These are phyloP conservation scores for Drosophila sordidula DNA, from an alignment of 2,888 invertebrate genomes.

Conservation along the genomic window DNA sequence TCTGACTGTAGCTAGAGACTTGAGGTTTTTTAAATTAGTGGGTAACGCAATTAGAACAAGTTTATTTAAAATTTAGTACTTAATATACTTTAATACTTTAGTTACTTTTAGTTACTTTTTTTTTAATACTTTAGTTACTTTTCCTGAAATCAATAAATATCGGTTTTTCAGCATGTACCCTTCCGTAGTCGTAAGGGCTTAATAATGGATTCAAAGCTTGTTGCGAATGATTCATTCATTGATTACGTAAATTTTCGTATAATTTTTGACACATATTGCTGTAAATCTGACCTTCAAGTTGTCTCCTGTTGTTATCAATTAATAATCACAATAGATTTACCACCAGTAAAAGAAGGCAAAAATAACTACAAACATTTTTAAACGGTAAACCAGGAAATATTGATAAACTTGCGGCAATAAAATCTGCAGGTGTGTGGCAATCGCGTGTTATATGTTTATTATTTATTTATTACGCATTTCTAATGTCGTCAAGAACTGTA, in stretches of 20 bases:
- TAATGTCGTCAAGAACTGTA: conserved; percentile 63
- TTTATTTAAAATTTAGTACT: too few species aligned
- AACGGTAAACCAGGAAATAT: conserved; percentile 2
- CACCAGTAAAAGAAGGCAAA: background rate
- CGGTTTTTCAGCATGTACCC: too few species aligned
- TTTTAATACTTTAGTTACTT: too few species aligned
- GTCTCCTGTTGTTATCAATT: conserved; percentile 10
- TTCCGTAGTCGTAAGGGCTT: too few species aligned
- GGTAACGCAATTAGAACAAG: too few species aligned
- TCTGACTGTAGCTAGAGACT: too few species aligned
- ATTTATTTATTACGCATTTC: conserved; percentile 53
- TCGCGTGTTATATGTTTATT: conserved; percentile 13
- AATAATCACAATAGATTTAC: conserved; percentile 4
- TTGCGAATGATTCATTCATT: too few species aligned
- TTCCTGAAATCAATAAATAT: too few species aligned
- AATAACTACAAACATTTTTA: conserved; percentile 2
- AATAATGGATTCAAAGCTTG: too few species aligned
- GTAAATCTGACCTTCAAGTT: conserved; percentile 14
- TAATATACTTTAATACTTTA: too few species aligned
- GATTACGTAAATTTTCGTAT: background rate
- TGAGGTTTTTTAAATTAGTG: too few species aligned
- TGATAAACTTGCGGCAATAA: conserved; percentile 17
- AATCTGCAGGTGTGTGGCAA: conserved; percentile 7
- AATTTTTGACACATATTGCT: background rate
- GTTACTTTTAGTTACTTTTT: too few species aligned